Percentiles rank a stretch among this genome's conserved stretches.
Evolutionary conservation across 2,113 vertebrate species (phyloP).

Genomic region (Catharus bicknelli): DNA sequence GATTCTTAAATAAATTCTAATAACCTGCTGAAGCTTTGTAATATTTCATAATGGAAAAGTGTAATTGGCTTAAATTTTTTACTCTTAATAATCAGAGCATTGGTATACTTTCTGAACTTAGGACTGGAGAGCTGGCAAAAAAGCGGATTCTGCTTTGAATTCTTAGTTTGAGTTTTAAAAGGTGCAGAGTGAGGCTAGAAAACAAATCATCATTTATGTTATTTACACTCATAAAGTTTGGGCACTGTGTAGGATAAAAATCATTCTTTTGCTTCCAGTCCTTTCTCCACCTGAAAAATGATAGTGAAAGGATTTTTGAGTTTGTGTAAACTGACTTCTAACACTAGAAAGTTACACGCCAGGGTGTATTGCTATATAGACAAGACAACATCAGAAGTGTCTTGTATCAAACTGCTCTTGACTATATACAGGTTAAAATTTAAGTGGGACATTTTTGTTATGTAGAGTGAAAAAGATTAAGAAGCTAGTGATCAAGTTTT

Average conservation of each 20-base stretch:
- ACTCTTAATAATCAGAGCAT: neutral
- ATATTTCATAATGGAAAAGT: neutral
- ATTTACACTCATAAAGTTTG: neutral
- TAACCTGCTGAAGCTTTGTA: neutral
- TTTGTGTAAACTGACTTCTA: neutral
- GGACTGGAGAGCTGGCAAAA: neutral
- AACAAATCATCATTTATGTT: neutral
- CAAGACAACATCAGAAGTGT: neutral
- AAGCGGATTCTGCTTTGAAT: neutral
- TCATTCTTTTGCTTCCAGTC: neutral
- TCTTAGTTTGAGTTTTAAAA: neutral
- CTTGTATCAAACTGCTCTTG: neutral
- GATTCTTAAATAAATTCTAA: neutral
- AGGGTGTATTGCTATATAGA: neutral
- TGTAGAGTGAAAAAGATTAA: neutral
- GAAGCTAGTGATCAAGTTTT: neutral
- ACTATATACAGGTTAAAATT: neutral
- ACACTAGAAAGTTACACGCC: neutral
- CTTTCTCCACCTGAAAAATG: neutral
- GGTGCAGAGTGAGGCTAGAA: neutral
- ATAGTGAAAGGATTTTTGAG: neutral
- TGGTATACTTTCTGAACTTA: neutral
- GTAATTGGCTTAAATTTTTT: neutral
- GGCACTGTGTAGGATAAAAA: neutral
- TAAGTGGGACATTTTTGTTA: neutral